A percentile compares a stretch with the other conserved stretches of the same genome.
phyloP scores from a whole-genome alignment of 2,888 invertebrate genomes.

The Anarsia innoxiella region DNA sequence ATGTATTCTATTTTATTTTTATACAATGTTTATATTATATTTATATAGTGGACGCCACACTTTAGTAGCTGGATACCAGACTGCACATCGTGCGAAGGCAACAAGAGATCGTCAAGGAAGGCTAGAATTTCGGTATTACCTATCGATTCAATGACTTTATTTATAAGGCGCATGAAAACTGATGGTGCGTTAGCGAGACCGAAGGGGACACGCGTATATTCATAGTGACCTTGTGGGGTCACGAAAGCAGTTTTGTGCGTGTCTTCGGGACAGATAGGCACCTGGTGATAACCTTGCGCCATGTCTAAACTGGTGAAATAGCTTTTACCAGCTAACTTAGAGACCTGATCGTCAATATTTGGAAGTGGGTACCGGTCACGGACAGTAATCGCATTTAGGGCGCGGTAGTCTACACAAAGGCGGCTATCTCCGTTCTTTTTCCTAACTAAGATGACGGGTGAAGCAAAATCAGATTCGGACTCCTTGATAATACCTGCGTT shows the following conservation, averaged over 20 bases:
- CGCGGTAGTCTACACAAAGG: constrained; percentile 24
- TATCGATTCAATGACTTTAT: constrained; percentile 12
- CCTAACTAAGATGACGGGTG: constrained; percentile 22
- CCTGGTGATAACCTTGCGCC: constrained; percentile 23
- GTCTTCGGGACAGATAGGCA: constrained; percentile 14
- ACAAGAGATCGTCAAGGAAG: constrained; percentile 27
- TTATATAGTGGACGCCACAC: too few species aligned
- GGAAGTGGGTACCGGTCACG: constrained; percentile 25
- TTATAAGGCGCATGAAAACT: constrained; percentile 19
- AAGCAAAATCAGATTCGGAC: constrained; percentile 21
- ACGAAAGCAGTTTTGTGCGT: constrained; percentile 22
- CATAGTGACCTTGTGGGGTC: constrained; percentile 21
- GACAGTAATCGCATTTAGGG: constrained; percentile 21
- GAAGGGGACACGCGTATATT: constrained; percentile 21
- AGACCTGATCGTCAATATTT: constrained; percentile 24
- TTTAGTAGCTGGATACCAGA: constrained; percentile 1
- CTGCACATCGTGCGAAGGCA: constrained; percentile 14
- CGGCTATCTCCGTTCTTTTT: constrained; percentile 24
- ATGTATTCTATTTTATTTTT: too few species aligned
- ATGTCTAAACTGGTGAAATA: constrained; percentile 23
- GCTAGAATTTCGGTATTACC: constrained; percentile 15
- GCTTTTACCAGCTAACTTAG: constrained; percentile 19
- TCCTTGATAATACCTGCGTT: constrained; percentile 23
- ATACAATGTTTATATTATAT: constrained; percentile 24
- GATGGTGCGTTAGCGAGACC: constrained; percentile 23